These are phyloP conservation scores for Pachycephus smyrnensis DNA, from an alignment of 2,888 invertebrate genomes.

Conservation along the genomic window DNA sequence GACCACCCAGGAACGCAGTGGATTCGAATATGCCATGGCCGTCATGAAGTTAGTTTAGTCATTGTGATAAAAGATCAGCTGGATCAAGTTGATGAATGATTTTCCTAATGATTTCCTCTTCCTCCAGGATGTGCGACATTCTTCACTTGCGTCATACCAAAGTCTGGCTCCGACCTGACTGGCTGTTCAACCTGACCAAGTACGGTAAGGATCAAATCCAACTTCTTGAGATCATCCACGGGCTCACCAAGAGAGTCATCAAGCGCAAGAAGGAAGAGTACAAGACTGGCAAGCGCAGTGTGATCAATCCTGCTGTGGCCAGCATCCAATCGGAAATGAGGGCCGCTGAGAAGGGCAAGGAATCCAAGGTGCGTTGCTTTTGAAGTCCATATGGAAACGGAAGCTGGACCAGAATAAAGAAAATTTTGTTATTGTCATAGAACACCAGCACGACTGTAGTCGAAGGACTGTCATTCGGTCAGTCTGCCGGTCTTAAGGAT, in stretches of 20 bases:
- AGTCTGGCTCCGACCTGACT: slow-evolving; percentile 82
- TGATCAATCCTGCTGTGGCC: slow-evolving; percentile 45
- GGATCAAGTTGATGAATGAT: background rate
- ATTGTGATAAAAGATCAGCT: background rate
- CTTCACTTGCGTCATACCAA: slow-evolving; percentile 85
- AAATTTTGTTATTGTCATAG: slow-evolving; percentile 19
- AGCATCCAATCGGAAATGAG: slow-evolving; percentile 39
- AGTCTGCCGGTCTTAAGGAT: slow-evolving; percentile 79
- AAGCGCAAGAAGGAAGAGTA: slow-evolving; percentile 82
- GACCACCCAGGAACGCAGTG: slow-evolving; percentile 83
- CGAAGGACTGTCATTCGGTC: slow-evolving; percentile 79
- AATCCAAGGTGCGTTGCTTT: slow-evolving; percentile 15
- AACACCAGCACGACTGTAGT: slow-evolving; percentile 67
- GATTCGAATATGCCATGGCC: slow-evolving; percentile 87
- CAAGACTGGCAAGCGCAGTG: slow-evolving; percentile 72
- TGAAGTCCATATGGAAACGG: background rate
- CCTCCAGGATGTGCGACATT: slow-evolving; percentile 80
- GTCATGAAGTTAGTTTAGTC: slow-evolving; percentile 77
- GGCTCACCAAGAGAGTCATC: slow-evolving; percentile 83
- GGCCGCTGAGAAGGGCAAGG: slow-evolving; percentile 24
- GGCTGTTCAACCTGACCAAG: slow-evolving; percentile 81
- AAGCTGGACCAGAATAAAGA: background rate
- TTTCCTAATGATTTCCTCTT: slow-evolving; percentile 6
- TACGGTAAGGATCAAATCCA: slow-evolving; percentile 82
- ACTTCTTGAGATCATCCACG: slow-evolving; percentile 81